Evolutionary conservation across 2,888 invertebrate genomes (phyloP).

Genomic region (Koerneria pararmatus): DNA sequence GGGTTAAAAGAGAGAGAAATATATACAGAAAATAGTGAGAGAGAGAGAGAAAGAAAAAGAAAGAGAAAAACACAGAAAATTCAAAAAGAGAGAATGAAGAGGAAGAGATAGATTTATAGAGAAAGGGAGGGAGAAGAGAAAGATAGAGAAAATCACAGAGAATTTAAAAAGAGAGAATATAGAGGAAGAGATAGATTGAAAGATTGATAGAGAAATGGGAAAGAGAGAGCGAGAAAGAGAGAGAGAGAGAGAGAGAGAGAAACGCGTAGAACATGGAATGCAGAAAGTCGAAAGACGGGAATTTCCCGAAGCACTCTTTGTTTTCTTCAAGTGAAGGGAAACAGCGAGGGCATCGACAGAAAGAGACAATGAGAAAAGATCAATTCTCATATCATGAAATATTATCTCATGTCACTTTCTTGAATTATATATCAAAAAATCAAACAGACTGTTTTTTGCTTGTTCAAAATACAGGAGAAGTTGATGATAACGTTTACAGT

Average conservation of each 20-base stretch:
- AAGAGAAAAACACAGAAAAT: background rate
- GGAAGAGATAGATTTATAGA: background rate
- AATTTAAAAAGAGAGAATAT: background rate
- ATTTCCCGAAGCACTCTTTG: background rate
- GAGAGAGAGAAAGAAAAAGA: slow-evolving; percentile 12
- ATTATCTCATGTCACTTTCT: too few species aligned
- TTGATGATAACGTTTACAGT: too few species aligned
- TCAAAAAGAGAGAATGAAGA: slow-evolving; percentile 5
- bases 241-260: background rate
- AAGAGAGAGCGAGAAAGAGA: background rate
- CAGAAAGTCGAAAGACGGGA: slow-evolving; percentile 12
- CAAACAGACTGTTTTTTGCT: too few species aligned
- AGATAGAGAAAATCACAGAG: slow-evolving; percentile 12
- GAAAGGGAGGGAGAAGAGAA: slow-evolving; percentile 13
- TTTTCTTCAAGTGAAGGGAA: slow-evolving; percentile 12
- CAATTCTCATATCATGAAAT: too few species aligned
- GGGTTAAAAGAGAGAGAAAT: slow-evolving; percentile 1
- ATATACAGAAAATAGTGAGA: background rate
- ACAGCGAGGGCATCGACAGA: too few species aligned
- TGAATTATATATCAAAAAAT: too few species aligned
- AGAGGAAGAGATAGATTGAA: background rate
- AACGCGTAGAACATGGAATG: background rate
- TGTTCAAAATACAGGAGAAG: too few species aligned
- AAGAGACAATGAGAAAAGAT: too few species aligned
- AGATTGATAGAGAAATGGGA: background rate